A percentile compares a stretch with the other conserved stretches of the same genome.
Evolutionary conservation across 2,797 vertebrate species (phyloP).

Genomic region (Siniperca scherzeri): DNA sequence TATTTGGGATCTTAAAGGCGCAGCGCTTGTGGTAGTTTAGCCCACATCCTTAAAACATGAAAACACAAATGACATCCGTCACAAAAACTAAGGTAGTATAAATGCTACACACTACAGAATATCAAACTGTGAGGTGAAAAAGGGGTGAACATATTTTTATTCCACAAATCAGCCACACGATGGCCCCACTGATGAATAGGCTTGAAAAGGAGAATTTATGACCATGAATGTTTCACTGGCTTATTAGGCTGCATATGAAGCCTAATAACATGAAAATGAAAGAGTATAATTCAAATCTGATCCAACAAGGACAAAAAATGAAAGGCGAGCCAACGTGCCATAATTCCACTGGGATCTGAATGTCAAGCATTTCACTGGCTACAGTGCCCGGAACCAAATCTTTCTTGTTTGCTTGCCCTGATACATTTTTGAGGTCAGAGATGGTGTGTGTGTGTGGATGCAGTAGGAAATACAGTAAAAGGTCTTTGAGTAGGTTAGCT

Average conservation of each 20-base stretch:
- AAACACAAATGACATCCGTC: constrained; percentile 48
- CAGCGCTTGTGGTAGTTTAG: constrained; percentile 98
- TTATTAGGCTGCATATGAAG: constrained; percentile 19
- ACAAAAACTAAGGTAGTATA: neutral
- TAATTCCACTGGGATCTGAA: constrained; percentile 58
- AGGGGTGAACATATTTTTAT: neutral
- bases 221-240: constrained; percentile 18
- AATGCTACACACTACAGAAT: neutral
- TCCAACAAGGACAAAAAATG: constrained; percentile 39
- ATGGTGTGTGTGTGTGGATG: constrained; percentile 9
- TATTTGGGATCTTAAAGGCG: constrained; percentile 99
- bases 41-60: constrained; percentile 90
- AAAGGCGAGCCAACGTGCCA: constrained; percentile 22
- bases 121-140: constrained; percentile 1
- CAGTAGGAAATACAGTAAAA: neutral
- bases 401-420: constrained; percentile 27
- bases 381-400: constrained; percentile 33
- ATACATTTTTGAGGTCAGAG: constrained; percentile 50
- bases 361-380: constrained; percentile 57
- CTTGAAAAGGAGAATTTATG: constrained; percentile 19
- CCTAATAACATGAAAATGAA: constrained; percentile 38
- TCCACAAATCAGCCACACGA: constrained; percentile 37
- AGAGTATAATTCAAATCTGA: constrained; percentile 36
- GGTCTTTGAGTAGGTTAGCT: neutral
- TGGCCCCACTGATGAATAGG: constrained; percentile 25